Percentiles rank a stretch among this genome's conserved stretches.
These are phyloP conservation scores for Siniperca obscura DNA, from an alignment of 2,797 vertebrate species.

Conservation along the genomic window DNA sequence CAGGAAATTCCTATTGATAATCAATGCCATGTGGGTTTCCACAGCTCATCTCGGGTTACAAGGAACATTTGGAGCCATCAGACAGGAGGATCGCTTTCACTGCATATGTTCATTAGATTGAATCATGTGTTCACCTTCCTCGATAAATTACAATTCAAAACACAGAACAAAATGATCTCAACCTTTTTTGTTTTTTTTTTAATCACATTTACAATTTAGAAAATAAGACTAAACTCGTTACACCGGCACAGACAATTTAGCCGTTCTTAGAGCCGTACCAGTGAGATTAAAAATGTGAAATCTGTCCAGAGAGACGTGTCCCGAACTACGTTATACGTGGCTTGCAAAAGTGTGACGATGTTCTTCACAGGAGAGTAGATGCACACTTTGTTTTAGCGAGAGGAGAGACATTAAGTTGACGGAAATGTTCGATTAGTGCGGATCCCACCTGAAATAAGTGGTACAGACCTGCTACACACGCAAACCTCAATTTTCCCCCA, in stretches of 20 bases:
- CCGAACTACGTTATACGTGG: no score
- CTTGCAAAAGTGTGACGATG: neutral
- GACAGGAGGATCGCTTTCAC: conserved; percentile 29
- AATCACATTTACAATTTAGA: neutral
- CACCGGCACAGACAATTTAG: no score
- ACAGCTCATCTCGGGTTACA: conserved; percentile 34
- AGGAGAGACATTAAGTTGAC: neutral
- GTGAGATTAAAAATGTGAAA: neutral
- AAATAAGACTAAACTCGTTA: neutral
- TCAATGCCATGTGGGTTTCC: conserved; percentile 25
- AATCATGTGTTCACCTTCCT: conserved; percentile 9
- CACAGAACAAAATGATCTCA: neutral
- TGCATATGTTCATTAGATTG: neutral
- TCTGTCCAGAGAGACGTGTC: no score
- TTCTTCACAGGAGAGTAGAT: rapidly evolving
- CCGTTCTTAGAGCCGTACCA: neutral
- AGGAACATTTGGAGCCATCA: conserved; percentile 25
- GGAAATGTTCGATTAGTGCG: conserved; percentile 37
- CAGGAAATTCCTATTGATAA: conserved; percentile 30
- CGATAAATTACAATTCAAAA: neutral
- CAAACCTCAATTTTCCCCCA: conserved; percentile 14
- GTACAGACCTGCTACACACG: conserved; percentile 43
- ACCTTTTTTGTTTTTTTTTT: neutral
- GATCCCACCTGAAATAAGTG: conserved; percentile 61
- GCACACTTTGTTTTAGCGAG: neutral